Conservation (phyloP, 2,797 vertebrate genomes). For the Eupleurogrammus muticus region DNA sequence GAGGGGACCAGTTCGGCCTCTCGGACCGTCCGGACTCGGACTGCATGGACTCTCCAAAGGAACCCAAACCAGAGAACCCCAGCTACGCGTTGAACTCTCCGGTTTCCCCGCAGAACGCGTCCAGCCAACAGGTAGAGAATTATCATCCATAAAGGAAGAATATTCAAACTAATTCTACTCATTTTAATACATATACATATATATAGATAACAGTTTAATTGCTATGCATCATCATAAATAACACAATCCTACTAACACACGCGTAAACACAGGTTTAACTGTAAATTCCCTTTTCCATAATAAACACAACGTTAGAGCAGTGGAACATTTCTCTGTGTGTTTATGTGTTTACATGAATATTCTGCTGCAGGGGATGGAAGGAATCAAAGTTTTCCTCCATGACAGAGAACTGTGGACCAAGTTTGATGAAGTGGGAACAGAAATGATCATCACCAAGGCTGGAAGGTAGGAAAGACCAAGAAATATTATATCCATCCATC, state of each 20-base stretch:
- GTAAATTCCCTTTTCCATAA: too few species aligned
- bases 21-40: constrained; percentile 87
- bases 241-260: too few species aligned
- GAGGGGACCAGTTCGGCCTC: constrained; percentile 91
- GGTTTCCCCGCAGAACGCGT: constrained; percentile 87
- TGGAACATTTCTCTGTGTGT: neutral
- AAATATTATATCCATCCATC: too few species aligned
- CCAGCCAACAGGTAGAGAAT: constrained; percentile 88
- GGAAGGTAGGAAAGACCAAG: constrained; percentile 85
- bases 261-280: too few species aligned
- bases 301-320: too few species aligned
- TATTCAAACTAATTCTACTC: too few species aligned
- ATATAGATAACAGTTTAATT: too few species aligned
- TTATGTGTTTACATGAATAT: constrained; percentile 37
- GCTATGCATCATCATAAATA: too few species aligned
- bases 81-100: constrained; percentile 85
- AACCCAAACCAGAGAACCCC: constrained; percentile 84
- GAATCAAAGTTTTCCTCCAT: constrained; percentile 94
- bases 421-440: constrained; percentile 95
- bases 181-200: too few species aligned
- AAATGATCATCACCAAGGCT: constrained; percentile 98
- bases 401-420: constrained; percentile 94
- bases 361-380: constrained; percentile 90
- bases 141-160: too few species aligned
- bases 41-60: constrained; percentile 87